Conservation (phyloP, 1,140 invertebrate genomes). For the Sitodiplosis mosellana region DNA sequence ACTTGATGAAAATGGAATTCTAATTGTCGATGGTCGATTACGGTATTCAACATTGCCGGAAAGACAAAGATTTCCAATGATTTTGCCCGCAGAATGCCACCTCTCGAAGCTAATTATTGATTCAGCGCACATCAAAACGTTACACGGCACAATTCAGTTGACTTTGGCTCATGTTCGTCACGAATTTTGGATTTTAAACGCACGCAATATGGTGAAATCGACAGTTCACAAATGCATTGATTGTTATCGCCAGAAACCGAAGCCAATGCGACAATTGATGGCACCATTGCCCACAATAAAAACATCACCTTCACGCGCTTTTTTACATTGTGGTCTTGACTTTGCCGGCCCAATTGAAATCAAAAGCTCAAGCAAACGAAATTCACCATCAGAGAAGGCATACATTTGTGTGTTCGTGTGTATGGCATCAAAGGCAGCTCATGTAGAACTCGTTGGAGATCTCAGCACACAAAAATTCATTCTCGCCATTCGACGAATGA, state of each 20-base stretch:
- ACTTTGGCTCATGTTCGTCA: background rate
- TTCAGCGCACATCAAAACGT: background rate
- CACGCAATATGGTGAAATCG: constrained; percentile 1
- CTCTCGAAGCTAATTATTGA: background rate
- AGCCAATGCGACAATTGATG: background rate
- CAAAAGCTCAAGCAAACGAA: background rate
- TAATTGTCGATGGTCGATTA: background rate
- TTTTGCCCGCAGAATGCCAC: background rate
- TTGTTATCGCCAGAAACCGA: background rate
- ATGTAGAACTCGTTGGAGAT: constrained; percentile 15
- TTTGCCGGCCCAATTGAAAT: constrained; percentile 10
- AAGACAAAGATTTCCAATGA: background rate
- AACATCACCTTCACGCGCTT: constrained; percentile 3
- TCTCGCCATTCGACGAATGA: constrained; percentile 12
- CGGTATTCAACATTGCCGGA: background rate
- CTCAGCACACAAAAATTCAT: constrained; percentile 15
- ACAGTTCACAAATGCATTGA: background rate
- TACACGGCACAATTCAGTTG: background rate
- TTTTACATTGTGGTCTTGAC: too few species aligned
- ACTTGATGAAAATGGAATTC: background rate
- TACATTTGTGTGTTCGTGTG: constrained; percentile 16
- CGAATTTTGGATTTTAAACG: constrained; percentile 6
- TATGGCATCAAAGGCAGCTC: constrained; percentile 11
- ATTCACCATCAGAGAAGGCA: constrained; percentile 6
- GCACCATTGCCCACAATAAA: background rate